These are phyloP conservation scores for Mercenaria mercenaria DNA, from an alignment of 1,140 invertebrate genomes.

Conservation along the genomic window DNA sequence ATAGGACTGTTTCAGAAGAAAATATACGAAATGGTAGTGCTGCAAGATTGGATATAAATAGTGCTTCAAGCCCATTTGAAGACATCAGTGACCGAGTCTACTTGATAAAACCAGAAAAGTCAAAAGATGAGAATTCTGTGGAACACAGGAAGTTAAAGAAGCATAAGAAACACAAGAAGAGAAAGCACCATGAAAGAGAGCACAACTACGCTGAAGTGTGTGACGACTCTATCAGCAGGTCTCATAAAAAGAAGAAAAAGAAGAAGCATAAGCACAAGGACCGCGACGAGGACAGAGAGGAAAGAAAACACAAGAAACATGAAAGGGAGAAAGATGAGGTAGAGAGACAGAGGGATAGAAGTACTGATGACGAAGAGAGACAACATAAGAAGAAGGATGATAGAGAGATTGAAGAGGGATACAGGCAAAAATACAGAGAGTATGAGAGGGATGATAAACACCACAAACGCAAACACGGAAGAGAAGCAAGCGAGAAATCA, in stretches of 20 bases:
- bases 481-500: background rate
- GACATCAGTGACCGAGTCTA: constrained; percentile 55
- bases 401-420: background rate
- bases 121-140: constrained; percentile 15
- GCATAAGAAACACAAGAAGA: constrained; percentile 78
- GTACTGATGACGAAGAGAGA: background rate
- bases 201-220: constrained; percentile 63
- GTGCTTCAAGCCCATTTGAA: constrained; percentile 41
- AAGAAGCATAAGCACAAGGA: constrained; percentile 71
- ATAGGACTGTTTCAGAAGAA: background rate
- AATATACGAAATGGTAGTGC: background rate
- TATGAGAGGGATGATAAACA: background rate
- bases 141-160: constrained; percentile 44
- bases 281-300: constrained; percentile 47
- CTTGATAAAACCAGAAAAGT: constrained; percentile 14
- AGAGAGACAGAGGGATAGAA: background rate
- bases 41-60: background rate
- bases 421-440: background rate
- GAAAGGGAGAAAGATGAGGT: background rate
- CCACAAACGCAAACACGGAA: background rate
- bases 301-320: constrained; percentile 53
- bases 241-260: constrained; percentile 72
- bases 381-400: background rate
- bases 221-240: constrained; percentile 25
- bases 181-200: constrained; percentile 64